phyloP scores from a whole-genome alignment of 2,888 invertebrate genomes.

The Eumerus sabulonum region DNA sequence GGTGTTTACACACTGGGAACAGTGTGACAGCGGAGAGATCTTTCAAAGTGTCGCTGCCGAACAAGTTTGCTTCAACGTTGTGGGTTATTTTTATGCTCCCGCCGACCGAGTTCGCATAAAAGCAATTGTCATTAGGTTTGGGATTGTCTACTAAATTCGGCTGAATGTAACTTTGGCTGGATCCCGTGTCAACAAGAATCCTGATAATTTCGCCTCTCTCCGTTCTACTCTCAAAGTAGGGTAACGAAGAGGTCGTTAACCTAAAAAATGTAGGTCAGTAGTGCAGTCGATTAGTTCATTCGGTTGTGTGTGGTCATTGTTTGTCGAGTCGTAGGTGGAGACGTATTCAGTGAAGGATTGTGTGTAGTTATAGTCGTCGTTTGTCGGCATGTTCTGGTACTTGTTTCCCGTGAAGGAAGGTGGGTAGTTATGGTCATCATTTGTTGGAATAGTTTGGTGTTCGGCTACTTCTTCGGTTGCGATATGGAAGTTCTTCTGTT shows the following conservation, averaged over 20 bases:
- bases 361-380: no score
- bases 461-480: no score
- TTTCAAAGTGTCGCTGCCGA: no score
- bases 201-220: conserved; percentile 13
- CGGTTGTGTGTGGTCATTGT: no score
- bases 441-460: no score
- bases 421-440: no score
- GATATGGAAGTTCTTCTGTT: no score
- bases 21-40: no score
- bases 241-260: conserved; percentile 9
- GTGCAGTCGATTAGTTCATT: background rate
- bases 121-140: conserved; percentile 1
- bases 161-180: conserved; percentile 10
- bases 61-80: conserved; percentile 1
- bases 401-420: no score
- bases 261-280: conserved; percentile 14
- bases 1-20: no score
- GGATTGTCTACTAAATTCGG: background rate
- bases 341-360: no score
- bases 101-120: conserved; percentile 23
- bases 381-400: no score
- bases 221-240: conserved; percentile 2
- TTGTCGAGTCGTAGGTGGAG: background rate
- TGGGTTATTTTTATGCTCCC: conserved; percentile 15
- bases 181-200: conserved; percentile 16